Base-by-base conservation (phyloP, 2,797 vertebrate species). In the Falco cherrug region DNA sequence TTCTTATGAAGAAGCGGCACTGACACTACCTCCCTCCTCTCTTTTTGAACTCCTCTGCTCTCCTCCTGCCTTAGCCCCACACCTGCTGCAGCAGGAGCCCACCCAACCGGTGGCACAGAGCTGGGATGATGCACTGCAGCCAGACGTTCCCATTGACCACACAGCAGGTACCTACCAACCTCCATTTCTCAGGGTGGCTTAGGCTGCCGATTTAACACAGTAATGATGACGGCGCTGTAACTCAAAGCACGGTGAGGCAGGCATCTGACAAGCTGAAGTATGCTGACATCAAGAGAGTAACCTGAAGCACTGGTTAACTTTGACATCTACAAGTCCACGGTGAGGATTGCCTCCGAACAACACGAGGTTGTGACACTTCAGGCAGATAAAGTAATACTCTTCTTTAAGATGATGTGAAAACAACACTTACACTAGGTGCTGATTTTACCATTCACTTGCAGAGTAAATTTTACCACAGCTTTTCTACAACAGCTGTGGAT, bases 71-170 rank as follows among this genome's bases (percentile, higher is more conserved):
- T 14, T 33, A 48, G 65, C 14, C 18, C 41, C 3, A 1, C 8
- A n/a, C 24, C 45, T 18, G 16, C 26, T 31, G 10, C 0, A 85
- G 64, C 35, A 61, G 56, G 22, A 79, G 21, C n/a, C 33, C 47
- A 60, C 7, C 8, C 1, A 0, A 47, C 10, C 51, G 29, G 9
- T 4, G 29, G 18, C 7, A 43, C n/a, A 41, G 53, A 71, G 41
- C 37, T 5, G 10, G 74, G 56, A 14, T 5, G 24, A 24, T 16
- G 39, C 0, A 2, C 68, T 57, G 18, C 3, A 68, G 77, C 43
- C 31, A 35, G 45, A 29, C 0, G 0, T 10, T 51, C 39, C 48
- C 9, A 1, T 33, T 78, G 67, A 17, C 41, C 33, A 3, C 45
- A 24, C 31, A 92, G 35, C 33, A 28, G 57, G 37, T 18, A 89